A percentile compares a stretch with the other conserved stretches of the same genome.
Conservation (phyloP, 30 jellyfish, hydroid and myxozoan genomes). For the Aurelia aurita region DNA sequence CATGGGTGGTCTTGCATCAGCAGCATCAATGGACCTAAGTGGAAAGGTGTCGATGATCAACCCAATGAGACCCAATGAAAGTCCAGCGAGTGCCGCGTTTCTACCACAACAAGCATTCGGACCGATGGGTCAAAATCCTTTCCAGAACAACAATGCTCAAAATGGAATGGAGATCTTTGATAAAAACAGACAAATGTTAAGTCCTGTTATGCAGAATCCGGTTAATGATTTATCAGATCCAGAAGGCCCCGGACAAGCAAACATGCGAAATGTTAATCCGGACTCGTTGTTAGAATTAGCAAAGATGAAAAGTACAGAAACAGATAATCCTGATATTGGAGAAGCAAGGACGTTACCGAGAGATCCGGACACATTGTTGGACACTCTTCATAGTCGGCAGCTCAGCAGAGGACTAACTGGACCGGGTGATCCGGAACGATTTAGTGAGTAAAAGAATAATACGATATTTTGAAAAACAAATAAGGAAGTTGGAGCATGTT, state of each 20-base stretch:
- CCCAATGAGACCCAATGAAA: slow-evolving; percentile 17
- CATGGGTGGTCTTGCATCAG: slow-evolving; percentile 6
- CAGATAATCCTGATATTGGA: slow-evolving; percentile 66
- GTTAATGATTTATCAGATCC: slow-evolving; percentile 98
- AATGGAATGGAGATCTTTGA: slow-evolving; percentile 67
- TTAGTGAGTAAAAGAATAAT: slow-evolving; percentile 21
- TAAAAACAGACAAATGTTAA: slow-evolving; percentile 57
- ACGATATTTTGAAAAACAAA: too few species aligned
- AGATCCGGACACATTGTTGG: slow-evolving; percentile 88
- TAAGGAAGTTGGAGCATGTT: too few species aligned
- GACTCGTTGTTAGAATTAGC: slow-evolving; percentile 93
- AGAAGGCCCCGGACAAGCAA: slow-evolving; percentile 41
- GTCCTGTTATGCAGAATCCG: slow-evolving; percentile 62
- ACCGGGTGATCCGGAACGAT: slow-evolving; percentile 93
- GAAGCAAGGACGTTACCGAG: slow-evolving; percentile 31
- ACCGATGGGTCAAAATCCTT: slow-evolving; percentile 71
- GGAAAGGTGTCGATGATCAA: slow-evolving; percentile 46
- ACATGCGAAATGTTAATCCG: slow-evolving; percentile 61
- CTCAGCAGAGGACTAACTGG: slow-evolving; percentile 79
- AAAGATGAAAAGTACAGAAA: slow-evolving; percentile 60
- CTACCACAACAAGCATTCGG: slow-evolving; percentile 58
- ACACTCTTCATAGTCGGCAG: slow-evolving; percentile 76
- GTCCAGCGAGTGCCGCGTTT: slow-evolving; percentile 12
- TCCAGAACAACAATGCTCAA: slow-evolving; percentile 50
- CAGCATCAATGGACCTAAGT: slow-evolving; percentile 54